Conservation (phyloP, 2,888 invertebrate species). For the Andrena hattorfiana region DNA sequence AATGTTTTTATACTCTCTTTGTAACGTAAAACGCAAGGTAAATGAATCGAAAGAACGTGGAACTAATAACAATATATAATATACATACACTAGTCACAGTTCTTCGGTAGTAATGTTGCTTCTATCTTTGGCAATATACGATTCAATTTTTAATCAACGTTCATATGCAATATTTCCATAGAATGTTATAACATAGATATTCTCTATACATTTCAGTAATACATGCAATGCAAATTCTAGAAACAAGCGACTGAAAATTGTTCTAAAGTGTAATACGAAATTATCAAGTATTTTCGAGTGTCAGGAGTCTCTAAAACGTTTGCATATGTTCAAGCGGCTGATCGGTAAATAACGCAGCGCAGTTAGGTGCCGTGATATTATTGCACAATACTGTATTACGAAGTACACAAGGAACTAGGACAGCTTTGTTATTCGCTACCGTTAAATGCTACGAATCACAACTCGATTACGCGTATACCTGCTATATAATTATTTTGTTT, state of each 20-base stretch:
- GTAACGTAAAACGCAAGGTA: constrained; percentile 14
- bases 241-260: neutral
- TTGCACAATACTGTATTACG: constrained; percentile 4
- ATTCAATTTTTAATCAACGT: neutral
- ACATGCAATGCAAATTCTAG: neutral
- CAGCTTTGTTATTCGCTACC: constrained; percentile 1
- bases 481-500: constrained; percentile 28
- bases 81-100: neutral
- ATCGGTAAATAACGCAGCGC: constrained; percentile 1
- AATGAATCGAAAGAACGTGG: neutral
- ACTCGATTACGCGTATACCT: constrained; percentile 1
- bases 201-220: constrained; percentile 3
- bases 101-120: constrained; percentile 6
- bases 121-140: constrained; percentile 42
- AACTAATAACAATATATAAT: neutral
- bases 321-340: neutral
- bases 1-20: constrained; percentile 34
- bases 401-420: constrained; percentile 39
- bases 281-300: constrained; percentile 1
- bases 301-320: neutral
- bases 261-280: neutral
- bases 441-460: constrained; percentile 50
- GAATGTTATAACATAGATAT: neutral
- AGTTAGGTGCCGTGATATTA: constrained; percentile 28
- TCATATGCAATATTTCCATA: constrained; percentile 5